Evolutionary conservation across 2,113 vertebrate genomes (phyloP), one percentile per base, ranked within the genome.

Genomic region (Cryptotis parvus): DNA sequence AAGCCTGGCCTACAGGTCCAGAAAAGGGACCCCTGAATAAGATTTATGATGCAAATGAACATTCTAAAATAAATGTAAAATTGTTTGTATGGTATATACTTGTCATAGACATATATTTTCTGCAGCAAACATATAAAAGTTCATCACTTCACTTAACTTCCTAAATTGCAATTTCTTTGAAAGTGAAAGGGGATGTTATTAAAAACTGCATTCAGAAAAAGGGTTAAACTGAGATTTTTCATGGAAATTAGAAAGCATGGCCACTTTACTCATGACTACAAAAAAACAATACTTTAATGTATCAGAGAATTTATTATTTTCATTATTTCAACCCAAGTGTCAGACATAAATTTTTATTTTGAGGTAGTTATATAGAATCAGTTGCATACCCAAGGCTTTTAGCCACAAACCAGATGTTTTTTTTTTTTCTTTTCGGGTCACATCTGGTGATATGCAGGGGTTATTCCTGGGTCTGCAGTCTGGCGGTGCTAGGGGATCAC

Each of bases 141-240:
- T 92, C 20, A 81, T 76, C 73, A 90, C 77, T 41, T 33, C n/a
- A 58, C n/a, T 26, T 74, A 63, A 65, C 77, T 70, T 79, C 73
- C 77, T 63, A 90, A 92, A 78, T 69, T 24, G 84, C 24, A 22
- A 39, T 58, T 31, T 26, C 55, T 88, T 77, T 58, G 16, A 65
- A 35, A 88, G 41, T 43, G 1, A 87, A 93, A 81, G 35, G 0
- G 6, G 14, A n/a, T 49, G 0, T 55, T 85, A 27, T 88, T 6
- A 31, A 45, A 61, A 33, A 69, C 15, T 82, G 43, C 33, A 26
- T 31, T 70, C 70, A 85, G n/a, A 65, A 78, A 70, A 55, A 90
- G 65, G 70, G 27, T 90, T 85, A 69, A 77, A 65, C 12, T 37
- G 37, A 87, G 35, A 37, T 9, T 35, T 1, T 79, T 31, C 31